phyloP scores from a whole-genome alignment of 2,888 invertebrate genomes.

The Cancer borealis region DNA sequence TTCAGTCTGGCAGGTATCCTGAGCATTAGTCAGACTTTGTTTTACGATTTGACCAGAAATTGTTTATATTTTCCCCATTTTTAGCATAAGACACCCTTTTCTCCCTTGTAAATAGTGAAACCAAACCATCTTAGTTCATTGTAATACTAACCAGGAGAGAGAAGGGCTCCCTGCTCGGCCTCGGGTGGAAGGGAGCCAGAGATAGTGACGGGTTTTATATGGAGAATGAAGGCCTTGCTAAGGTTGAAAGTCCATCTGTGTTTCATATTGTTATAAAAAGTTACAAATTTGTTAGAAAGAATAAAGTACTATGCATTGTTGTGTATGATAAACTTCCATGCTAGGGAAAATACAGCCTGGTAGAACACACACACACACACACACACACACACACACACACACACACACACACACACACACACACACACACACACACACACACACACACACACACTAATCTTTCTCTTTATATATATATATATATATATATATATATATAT shows the following conservation, averaged over 20 bases:
- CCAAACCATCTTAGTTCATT: background rate
- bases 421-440: slow-evolving; percentile 20
- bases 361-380: background rate
- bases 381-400: slow-evolving; percentile 20
- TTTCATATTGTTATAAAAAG: slow-evolving; percentile 55
- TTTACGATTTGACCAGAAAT: background rate
- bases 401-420: slow-evolving; percentile 20
- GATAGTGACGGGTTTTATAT: slow-evolving; percentile 33
- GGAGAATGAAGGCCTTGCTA: slow-evolving; percentile 4
- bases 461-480: background rate
- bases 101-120: background rate
- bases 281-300: slow-evolving; percentile 55
- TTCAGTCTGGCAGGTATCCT: background rate
- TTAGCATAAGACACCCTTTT: background rate
- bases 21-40: background rate
- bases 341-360: background rate
- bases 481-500: background rate
- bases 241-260: slow-evolving; percentile 55
- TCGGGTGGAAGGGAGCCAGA: background rate
- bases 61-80: slow-evolving; percentile 4
- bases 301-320: slow-evolving; percentile 49
- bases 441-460: background rate
- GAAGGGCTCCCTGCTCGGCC: background rate
- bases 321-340: background rate
- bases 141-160: slow-evolving; percentile 29